Base-by-base conservation (phyloP, 2,113 vertebrate genomes). In the Clarias gariepinus region DNA sequence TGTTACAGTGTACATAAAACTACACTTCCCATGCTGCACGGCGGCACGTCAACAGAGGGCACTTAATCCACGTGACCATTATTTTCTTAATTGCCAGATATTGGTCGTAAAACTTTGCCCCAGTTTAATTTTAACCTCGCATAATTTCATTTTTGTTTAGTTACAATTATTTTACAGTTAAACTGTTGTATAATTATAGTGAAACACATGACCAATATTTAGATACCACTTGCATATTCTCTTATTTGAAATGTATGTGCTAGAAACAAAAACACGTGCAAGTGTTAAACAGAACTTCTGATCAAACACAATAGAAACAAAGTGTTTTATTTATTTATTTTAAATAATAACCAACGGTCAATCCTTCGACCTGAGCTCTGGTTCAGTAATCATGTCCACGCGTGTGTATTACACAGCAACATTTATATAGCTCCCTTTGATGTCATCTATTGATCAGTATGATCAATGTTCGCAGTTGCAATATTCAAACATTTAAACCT, bases 1-100 rank as follows among this genome's bases (percentile, higher is more conserved):
- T 0, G 47, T 47, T 41, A 25, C 41, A 52, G 21, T 25, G 15
- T 58, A 58, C n/a, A 79, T 10, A 33, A 63, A 77, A 76, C 83
- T 76, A 53, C 83, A 63, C 71, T 52, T 85, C 73, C 83, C 73
- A 85, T 15, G 55, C 61, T 64, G 19, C 83, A 85, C 16, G 18
- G 83, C 58, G 58, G 71, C 15, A 41, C 25, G 47, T 11, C 47
- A 47, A 36, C 2, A 10, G 9, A 5, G 28, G 7, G 18, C 19
- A 58, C 66, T 10, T n/a, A 7, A 41, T 4, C 23, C 83, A 36
- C 57, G 71, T 85, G 71, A 85, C 71, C 57, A 73, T 0, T 8
- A 47, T 41, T 61, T 2, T 30, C 12, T 61, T 52, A 85, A 63
- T 77, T 3, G 58, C 57, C 58, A 63, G 69, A n/a, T n/a, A 73